Conservation (phyloP, 2,888 invertebrate genomes). For the Acleris literana region DNA sequence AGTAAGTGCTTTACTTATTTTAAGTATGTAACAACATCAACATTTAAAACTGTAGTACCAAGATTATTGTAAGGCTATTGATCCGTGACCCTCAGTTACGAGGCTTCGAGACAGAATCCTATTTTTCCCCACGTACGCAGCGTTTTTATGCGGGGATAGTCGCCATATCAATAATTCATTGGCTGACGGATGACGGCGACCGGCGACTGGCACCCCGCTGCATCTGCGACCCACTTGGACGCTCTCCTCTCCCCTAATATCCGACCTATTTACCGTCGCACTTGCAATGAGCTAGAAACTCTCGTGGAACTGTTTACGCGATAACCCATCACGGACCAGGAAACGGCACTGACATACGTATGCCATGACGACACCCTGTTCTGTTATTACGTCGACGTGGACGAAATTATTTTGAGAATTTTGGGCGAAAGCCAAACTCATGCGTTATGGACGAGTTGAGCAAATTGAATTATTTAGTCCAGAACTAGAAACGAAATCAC, state of each 20-base stretch:
- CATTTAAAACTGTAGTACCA: neutral
- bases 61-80: neutral
- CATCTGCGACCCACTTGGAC: slow-evolving; percentile 67
- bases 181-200: slow-evolving; percentile 42
- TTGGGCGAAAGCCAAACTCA: slow-evolving; percentile 29
- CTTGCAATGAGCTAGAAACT: slow-evolving; percentile 47
- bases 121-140: slow-evolving; percentile 25
- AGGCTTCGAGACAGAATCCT: slow-evolving; percentile 24
- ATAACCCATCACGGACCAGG: slow-evolving; percentile 22
- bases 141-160: slow-evolving; percentile 34
- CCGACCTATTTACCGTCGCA: slow-evolving; percentile 68
- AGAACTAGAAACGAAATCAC: slow-evolving; percentile 8
- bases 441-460: slow-evolving; percentile 15
- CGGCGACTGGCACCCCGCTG: slow-evolving; percentile 40
- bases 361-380: slow-evolving; percentile 19
- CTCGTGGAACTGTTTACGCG: slow-evolving; percentile 13
- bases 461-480: slow-evolving; percentile 19
- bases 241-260: slow-evolving; percentile 74
- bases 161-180: slow-evolving; percentile 39
- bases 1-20: too few species aligned
- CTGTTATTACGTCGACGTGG: slow-evolving; percentile 27
- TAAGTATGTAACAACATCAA: neutral
- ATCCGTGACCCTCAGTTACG: slow-evolving; percentile 11
- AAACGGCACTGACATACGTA: slow-evolving; percentile 19
- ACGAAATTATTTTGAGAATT: slow-evolving; percentile 29